Evolutionary conservation across 2,888 invertebrate species (phyloP), one percentile per base, ranked within the genome.

Genomic region (Unio pictorum): DNA sequence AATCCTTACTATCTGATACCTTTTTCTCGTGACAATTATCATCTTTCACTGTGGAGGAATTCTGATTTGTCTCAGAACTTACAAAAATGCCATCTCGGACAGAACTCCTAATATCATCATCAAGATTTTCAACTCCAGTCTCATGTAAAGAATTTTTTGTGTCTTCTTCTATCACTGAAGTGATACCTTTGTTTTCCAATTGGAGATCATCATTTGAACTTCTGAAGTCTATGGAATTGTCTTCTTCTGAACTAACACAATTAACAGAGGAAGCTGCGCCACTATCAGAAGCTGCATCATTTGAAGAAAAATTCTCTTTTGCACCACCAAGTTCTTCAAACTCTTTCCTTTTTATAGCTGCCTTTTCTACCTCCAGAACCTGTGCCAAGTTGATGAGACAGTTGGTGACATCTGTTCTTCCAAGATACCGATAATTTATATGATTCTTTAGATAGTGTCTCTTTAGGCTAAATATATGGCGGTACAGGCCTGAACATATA

Each of bases 391-490:
- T 86, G 7, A 91, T 90, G 61, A 89, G 89, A 78, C 91, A 91
- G 76, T 91, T 90, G 30, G 87, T 78, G n/a, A 90, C 82, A 76
- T 91, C 91, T 45, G 90, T 81, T 30, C 85, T 84, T 30, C 89
- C 89, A 55, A 91, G 80, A 78, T 90, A 91, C 59, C 87, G 86
- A 72, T 88, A 88, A 78, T 91, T 91, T 57, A 92, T 88, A 79
- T 92, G 92, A 71, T 88, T 89, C 34, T 91, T 86, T 55, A 92
- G 81, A 76, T 91, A 92, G 80, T 92, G 92, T 56, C 91, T 85
- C 73, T 92, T 91, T 17, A 92, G 84, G 76, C 91, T 91, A 76
- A 91, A 91, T 30, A 90, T 89, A 72, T 91, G 90, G 60, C 90
- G 86, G 86, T 92, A 92, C 4, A 89, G 84, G 2, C 90, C 89